These are phyloP conservation scores for Colletes gigas DNA, from an alignment of 1,140 invertebrate species.

Conservation along the genomic window DNA sequence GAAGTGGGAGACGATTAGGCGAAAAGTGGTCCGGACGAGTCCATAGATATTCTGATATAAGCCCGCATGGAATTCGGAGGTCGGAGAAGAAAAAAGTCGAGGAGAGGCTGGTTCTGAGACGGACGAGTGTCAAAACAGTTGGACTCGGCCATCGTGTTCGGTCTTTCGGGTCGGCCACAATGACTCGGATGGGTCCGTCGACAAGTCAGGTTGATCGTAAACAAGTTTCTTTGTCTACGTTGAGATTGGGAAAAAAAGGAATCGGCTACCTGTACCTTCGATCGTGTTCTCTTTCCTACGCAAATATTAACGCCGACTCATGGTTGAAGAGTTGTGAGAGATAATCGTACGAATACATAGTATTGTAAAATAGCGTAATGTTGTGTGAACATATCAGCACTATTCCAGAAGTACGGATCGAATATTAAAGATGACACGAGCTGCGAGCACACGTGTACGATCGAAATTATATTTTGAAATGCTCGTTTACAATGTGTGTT, in stretches of 20 bases:
- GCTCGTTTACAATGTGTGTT: no score
- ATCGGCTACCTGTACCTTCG: constrained; percentile 18
- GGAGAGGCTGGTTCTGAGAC: neutral
- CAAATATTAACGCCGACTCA: neutral
- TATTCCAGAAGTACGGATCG: no score
- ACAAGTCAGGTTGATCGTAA: constrained; percentile 28
- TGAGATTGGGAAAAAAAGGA: constrained; percentile 4
- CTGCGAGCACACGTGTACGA: no score
- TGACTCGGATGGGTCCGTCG: constrained; percentile 33
- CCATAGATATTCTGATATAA: constrained; percentile 50
- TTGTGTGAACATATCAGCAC: no score
- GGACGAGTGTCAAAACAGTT: constrained; percentile 53
- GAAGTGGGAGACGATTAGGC: constrained; percentile 39
- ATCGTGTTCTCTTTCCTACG: neutral
- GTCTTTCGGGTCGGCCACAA: neutral
- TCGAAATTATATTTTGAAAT: no score
- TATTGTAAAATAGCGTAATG: no score
- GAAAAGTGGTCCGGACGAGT: constrained; percentile 52
- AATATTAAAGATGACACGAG: no score
- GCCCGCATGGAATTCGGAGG: constrained; percentile 41
- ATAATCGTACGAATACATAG: no score
- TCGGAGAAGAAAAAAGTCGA: constrained; percentile 29
- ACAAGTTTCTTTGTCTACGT: constrained; percentile 47
- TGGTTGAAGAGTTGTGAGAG: neutral
- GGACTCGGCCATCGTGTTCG: constrained; percentile 30